These are phyloP conservation scores for Protonemura montana DNA, from an alignment of 2,888 invertebrate genomes.

Conservation along the genomic window DNA sequence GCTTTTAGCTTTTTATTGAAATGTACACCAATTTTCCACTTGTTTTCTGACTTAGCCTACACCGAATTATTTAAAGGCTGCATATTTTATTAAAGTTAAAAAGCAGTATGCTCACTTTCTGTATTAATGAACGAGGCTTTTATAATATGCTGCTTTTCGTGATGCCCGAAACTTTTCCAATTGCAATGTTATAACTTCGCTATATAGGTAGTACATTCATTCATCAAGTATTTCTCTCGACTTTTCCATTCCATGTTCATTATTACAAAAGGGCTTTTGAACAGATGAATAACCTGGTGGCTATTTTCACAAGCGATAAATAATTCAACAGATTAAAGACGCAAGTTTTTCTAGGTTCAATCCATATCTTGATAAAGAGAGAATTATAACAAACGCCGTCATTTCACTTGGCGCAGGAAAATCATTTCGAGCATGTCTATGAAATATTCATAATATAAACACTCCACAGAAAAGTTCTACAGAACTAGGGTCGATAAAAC, in stretches of 20 bases:
- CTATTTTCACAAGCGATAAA: constrained; percentile 23
- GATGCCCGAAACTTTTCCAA: background rate
- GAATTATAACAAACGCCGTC: background rate
- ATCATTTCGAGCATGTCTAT: background rate
- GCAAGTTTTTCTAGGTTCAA: constrained; percentile 15
- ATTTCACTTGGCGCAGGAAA: background rate
- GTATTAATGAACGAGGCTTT: too few species aligned
- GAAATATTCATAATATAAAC: constrained; percentile 7
- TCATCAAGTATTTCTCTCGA: background rate
- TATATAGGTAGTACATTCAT: too few species aligned
- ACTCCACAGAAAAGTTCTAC: background rate
- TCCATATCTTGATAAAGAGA: constrained; percentile 13
- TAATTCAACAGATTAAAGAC: constrained; percentile 33
- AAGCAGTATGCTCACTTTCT: background rate
- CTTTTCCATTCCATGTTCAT: background rate
- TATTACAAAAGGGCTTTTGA: constrained; percentile 14
- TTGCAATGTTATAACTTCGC: background rate
- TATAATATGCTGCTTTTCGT: background rate
- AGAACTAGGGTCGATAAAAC: background rate
- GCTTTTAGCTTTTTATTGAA: background rate
- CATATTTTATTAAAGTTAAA: background rate
- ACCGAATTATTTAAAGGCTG: background rate
- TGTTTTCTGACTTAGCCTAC: background rate
- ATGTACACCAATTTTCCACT: background rate
- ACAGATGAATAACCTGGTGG: constrained; percentile 29